These are phyloP conservation scores for Labeo calbasu DNA, from an alignment of 2,797 vertebrate genomes.

Conservation along the genomic window DNA sequence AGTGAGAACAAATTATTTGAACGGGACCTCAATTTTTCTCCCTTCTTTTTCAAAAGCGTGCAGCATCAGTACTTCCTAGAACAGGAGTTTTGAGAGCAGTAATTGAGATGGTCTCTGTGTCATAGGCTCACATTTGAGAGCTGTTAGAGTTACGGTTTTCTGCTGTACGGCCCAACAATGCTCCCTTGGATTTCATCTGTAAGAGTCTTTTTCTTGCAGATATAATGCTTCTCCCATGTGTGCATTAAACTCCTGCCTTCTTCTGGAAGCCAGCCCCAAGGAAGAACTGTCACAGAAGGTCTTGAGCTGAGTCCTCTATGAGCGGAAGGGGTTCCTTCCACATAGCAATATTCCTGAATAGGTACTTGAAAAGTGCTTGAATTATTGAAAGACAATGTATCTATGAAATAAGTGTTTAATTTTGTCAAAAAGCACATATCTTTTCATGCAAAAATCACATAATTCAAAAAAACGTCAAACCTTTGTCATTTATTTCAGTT, in stretches of 20 bases:
- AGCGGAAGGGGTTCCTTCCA: neutral
- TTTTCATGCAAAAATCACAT: no score
- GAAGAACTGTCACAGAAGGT: neutral
- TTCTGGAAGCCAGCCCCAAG: slow-evolving; percentile 6
- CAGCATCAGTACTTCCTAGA: slow-evolving; percentile 71
- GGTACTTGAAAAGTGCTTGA: no score
- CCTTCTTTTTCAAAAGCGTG: slow-evolving; percentile 51
- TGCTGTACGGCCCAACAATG: slow-evolving; percentile 42
- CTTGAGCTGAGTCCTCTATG: neutral
- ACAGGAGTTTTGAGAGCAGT: slow-evolving; percentile 61
- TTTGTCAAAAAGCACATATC: no score
- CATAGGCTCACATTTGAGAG: slow-evolving; percentile 43
- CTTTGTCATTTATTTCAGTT: no score
- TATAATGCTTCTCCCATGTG: slow-evolving; percentile 50
- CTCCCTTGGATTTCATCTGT: slow-evolving; percentile 46
- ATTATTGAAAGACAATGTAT: no score
- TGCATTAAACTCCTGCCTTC: slow-evolving; percentile 42
- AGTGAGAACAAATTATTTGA: slow-evolving; percentile 61
- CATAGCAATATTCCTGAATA: neutral
- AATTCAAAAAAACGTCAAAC: no score
- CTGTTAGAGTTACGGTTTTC: slow-evolving; percentile 52
- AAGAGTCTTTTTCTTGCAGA: slow-evolving; percentile 56
- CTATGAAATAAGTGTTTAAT: no score
- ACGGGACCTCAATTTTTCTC: slow-evolving; percentile 56
- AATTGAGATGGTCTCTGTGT: slow-evolving; percentile 52